Base-by-base conservation (phyloP, 2,797 vertebrate genomes). In the Chaetophractus vellerosus region DNA sequence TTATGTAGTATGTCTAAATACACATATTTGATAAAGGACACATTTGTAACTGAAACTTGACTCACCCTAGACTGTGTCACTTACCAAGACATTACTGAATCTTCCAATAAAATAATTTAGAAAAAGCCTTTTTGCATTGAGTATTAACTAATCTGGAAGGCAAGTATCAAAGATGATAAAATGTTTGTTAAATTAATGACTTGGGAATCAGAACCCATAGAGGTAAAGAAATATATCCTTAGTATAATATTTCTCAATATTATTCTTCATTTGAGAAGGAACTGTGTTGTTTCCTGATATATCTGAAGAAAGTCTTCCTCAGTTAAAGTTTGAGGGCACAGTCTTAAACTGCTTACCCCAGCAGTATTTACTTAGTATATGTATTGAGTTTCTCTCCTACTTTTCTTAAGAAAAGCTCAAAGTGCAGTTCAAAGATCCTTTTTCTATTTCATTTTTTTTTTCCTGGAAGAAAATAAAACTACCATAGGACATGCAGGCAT, bases 321-420 rank as follows among this genome's bases (percentile, higher is more conserved):
- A 31, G 59, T 71, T 57, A n/a, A 72, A 87, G 31, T 93, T 80
- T 84, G 21, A 48, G 64, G 59, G 64, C 52, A 85, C 19, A 80
- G 38, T 28, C 66, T 84, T 76, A 71, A 68, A 23, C 5, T 33
- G 15, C 38, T 88, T 11, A 31, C 26, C 45, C 19, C 2, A 80
- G 61, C 2, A 68, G 26, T 50, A 80, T 61, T 91, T 96, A 78
- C 57, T 87, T 81, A 92, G 36, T 61, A 85, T 64, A 90, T 55
- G 28, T 76, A 74, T 74, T 93, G 66, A 81, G 18, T 93, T 90
- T 93, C 38, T 84, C 41, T 87, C 41, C 87, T 33, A 26, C 21
- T 92, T 93, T 92, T 76, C 38, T 63, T 71, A 6, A 31, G 45
- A 87, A 89, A 97, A 71, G 2, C 55, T 74, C 36, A 94, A 95